Conservation (phyloP, 2,113 vertebrate species). For the Crocuta crocuta region DNA sequence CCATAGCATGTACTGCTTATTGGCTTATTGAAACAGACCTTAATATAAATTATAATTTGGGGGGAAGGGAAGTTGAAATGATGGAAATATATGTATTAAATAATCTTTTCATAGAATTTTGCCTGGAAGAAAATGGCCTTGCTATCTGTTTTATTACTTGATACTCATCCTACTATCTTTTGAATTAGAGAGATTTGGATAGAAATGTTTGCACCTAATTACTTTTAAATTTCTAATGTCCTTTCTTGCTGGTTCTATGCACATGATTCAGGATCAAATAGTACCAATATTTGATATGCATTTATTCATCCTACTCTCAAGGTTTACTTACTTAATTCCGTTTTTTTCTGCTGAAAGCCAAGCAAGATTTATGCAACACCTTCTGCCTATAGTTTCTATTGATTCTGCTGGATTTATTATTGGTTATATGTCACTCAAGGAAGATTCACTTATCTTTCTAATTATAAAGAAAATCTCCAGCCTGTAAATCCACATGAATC, state of each 20-base stretch:
- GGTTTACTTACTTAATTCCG: neutral
- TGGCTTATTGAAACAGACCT: neutral
- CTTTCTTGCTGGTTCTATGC: neutral
- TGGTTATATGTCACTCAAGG: slow-evolving; percentile 17
- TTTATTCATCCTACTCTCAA: slow-evolving; percentile 34
- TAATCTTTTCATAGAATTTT: slow-evolving; percentile 29
- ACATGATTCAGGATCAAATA: neutral
- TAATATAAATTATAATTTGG: slow-evolving; percentile 38
- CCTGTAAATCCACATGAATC: slow-evolving; percentile 25
- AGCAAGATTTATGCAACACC: slow-evolving; percentile 53
- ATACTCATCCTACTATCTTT: neutral
- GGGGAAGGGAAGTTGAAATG: neutral
- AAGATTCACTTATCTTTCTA: slow-evolving; percentile 36
- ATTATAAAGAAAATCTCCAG: slow-evolving; percentile 24
- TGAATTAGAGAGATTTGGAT: slow-evolving; percentile 15
- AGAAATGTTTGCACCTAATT: neutral
- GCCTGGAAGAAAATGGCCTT: neutral
- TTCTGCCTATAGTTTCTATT: neutral
- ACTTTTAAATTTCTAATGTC: slow-evolving; percentile 37
- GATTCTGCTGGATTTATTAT: slow-evolving; percentile 59
- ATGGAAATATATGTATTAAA: neutral
- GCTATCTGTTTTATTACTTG: neutral
- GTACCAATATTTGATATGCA: neutral
- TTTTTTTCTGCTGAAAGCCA: slow-evolving; percentile 27
- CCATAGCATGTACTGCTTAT: neutral